Base-by-base conservation (phyloP, 2,113 vertebrate species). In the Stercorarius parasiticus region DNA sequence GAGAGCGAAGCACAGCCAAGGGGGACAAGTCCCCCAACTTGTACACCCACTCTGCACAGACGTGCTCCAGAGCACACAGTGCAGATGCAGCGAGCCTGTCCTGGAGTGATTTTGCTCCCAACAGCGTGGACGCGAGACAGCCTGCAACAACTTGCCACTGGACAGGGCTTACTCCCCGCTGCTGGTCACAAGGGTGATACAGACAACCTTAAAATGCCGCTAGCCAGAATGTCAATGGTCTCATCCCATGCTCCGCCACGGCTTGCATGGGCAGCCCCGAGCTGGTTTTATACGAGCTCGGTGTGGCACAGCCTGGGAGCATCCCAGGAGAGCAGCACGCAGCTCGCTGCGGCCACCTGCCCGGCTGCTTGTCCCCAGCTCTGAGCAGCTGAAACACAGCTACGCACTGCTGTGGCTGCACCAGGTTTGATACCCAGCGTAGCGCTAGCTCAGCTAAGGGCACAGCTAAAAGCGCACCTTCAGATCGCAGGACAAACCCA, bases 51-150 rank as follows among this genome's bases (percentile, higher is more conserved):
- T 49, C 61, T n/a, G 20, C 36, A 47, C 2, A 5, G 73, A 56
- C 2, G 4, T 13, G 8, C 52, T 55, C 23, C 38, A 58, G 84
- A 72, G 43, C 2, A 0, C 9, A 3, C 1, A 1, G 11, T 27
- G 29, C 1, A 2, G 50, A 43, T 30, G 55, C 53, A 14, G 6
- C 7, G 3, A 73, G 30, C 30, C 53, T 2, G 0, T 55, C 19
- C 53, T 16, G 2, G 42, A 22, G 19, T 47, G 62, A 59, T 52
- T 72, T 89, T 6, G 4, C 26, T 42, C 32, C 16, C 32, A 81
- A 65, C 16, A 47, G 32, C 7, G 4, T 1, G 29, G 77, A 62
- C 0, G 0, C 2, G 2, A 76, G 13, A 16, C 65, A 22, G 32
- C 9, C 50, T 62, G 27, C 30, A 59, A n/a, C 26, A 47, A 18